These are phyloP conservation scores for Ptychobarbus kaznakovi DNA, from an alignment of 2,797 vertebrate species.

Conservation along the genomic window DNA sequence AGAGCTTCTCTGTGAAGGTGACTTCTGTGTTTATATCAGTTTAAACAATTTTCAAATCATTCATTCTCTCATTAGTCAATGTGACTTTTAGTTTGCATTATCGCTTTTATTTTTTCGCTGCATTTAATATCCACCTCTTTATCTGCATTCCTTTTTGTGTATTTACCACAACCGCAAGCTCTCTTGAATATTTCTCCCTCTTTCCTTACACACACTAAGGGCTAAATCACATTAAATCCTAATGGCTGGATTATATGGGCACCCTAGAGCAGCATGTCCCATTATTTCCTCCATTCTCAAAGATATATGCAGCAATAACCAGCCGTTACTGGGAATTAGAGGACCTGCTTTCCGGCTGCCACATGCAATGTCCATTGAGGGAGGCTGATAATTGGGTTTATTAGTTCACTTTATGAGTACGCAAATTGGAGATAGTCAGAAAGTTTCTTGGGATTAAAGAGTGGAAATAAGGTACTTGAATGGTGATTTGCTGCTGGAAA, in stretches of 20 bases:
- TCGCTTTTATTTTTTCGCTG: constrained; percentile 28
- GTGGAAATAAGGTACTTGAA: constrained; percentile 30
- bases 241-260: constrained; percentile 71
- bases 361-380: constrained; percentile 64
- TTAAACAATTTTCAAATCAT: constrained; percentile 35
- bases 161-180: constrained; percentile 31
- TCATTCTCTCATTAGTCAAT: constrained; percentile 36
- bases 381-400: constrained; percentile 67
- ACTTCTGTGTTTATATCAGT: constrained; percentile 32
- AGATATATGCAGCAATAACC: constrained; percentile 74
- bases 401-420: constrained; percentile 47
- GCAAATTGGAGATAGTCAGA: constrained; percentile 29
- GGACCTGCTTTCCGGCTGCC: constrained; percentile 72
- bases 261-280: constrained; percentile 71
- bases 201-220: constrained; percentile 44
- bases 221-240: constrained; percentile 75
- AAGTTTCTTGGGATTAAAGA: constrained; percentile 18
- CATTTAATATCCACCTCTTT: constrained; percentile 18
- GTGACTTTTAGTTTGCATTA: constrained; percentile 27
- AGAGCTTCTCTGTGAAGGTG: constrained; percentile 39
- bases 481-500: constrained; percentile 19
- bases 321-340: constrained; percentile 74
- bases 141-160: constrained; percentile 27
- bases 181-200: constrained; percentile 34
- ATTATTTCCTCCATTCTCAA: constrained; percentile 75